A percentile compares a stretch with the other conserved stretches of the same genome.
phyloP scores from a whole-genome alignment of 2,113 vertebrate species.

The Penelope pileata region DNA sequence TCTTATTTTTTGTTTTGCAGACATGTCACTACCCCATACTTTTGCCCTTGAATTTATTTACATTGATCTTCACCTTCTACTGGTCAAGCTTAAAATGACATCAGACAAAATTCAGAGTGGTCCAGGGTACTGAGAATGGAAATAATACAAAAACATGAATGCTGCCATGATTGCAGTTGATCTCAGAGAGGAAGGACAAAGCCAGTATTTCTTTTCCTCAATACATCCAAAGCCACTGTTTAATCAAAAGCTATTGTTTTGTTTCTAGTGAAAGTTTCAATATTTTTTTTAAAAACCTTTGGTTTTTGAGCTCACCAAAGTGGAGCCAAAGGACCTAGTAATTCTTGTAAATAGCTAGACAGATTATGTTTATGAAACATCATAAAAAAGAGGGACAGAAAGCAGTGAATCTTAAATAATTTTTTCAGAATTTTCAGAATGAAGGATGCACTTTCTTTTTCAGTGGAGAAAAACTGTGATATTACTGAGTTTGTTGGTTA shows the following conservation, averaged over 20 bases:
- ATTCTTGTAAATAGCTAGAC: not conserved
- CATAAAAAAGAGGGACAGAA: not conserved
- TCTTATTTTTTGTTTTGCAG: constrained; percentile 74
- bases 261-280: not conserved
- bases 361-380: not conserved
- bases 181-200: not conserved
- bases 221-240: not conserved
- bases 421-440: not conserved
- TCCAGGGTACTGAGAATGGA: not conserved
- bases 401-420: not conserved
- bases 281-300: not conserved
- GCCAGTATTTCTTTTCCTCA: not conserved
- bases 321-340: not conserved
- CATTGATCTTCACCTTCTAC: constrained; percentile 56
- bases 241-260: not conserved
- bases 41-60: constrained; percentile 71
- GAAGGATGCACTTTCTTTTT: not conserved
- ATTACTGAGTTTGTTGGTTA: not conserved
- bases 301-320: not conserved
- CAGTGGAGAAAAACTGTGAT: not conserved
- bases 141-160: not conserved
- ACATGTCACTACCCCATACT: constrained; percentile 66
- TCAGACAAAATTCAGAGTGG: not conserved
- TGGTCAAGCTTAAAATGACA: constrained; percentile 3
- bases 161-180: not conserved